Base-by-base conservation (phyloP, 2,888 invertebrate genomes). In the Diarsia mendica region DNA sequence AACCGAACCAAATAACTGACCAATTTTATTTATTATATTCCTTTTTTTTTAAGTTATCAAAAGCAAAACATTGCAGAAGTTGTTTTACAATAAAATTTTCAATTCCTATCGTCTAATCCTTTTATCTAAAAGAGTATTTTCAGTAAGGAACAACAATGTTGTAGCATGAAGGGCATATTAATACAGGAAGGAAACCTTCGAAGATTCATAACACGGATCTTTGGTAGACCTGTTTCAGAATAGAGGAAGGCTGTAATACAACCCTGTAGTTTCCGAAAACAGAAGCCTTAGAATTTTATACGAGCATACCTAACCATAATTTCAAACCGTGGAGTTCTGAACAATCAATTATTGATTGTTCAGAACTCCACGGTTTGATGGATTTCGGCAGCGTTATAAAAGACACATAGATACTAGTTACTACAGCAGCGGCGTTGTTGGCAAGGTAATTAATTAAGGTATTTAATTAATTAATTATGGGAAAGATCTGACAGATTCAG, bases 141-240 rank as follows among this genome's bases (percentile, higher is more conserved):
- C 66, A 49, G 33, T 65, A 70, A 23, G 81, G 81, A 23, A 69
- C 72, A 10, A 55, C 61, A 33, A 63, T 75, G 10, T 46, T 85
- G 5, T 79, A 71, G 61, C 81, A 66, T 23, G 44, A 63, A 53
- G 73, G 74, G 74, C 3, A 6, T 23, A 84, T 60, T 69, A 78
- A 2, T 92, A 86, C 74, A 87, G 87, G 65, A 87, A 79, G 20
- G 88, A 88, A 76, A 67, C 90, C 88, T 1, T 80, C 87, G 8
- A 90, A 28, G 28, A 82, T 79, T 67, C 69, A 39, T 39, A 39
- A 39, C 39, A 39, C 3, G 39, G 39, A 39, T 5, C 39, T 39
- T 0, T 71, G 91, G 13, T 92, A 91, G 91, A 83, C 33, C 66
- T 92, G 92, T 72, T 68, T 78, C 10, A 87, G 72, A 23, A 6